A percentile compares a stretch with the other conserved stretches of the same genome.
phyloP scores from a whole-genome alignment of 2,113 vertebrate species.

The Pseudorasbora parva region DNA sequence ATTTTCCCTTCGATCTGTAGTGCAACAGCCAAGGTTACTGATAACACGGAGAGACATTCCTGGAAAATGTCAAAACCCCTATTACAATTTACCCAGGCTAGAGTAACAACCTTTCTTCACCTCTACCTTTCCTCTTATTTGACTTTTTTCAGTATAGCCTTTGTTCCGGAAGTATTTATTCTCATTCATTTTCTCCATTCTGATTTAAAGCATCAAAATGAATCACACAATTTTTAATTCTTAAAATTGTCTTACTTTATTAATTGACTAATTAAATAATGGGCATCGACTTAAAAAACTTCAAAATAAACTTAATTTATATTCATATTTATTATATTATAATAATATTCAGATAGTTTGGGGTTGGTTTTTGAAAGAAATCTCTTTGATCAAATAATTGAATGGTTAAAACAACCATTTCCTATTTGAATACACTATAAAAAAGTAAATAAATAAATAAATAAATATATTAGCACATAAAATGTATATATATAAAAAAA shows the following conservation, averaged over 20 bases:
- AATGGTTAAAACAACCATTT: background rate
- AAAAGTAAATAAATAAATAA: too few species aligned
- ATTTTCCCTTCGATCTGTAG: background rate
- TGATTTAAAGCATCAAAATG: too few species aligned
- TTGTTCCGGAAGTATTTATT: background rate
- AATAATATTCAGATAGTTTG: background rate
- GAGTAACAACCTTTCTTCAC: conserved; percentile 3
- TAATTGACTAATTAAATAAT: background rate
- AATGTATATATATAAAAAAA: too few species aligned
- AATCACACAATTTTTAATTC: too few species aligned
- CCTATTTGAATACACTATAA: too few species aligned
- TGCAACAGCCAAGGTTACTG: conserved; percentile 19
- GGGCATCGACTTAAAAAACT: background rate
- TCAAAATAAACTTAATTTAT: background rate
- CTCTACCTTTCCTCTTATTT: background rate
- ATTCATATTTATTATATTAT: background rate
- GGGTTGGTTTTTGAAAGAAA: too few species aligned
- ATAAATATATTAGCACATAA: too few species aligned
- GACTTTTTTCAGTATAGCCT: background rate
- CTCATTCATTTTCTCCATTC: background rate
- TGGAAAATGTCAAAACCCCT: conserved; percentile 10
- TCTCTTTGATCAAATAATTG: background rate
- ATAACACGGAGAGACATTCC: background rate
- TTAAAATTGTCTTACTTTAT: background rate
- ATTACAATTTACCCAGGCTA: conserved; percentile 10